These are phyloP conservation scores for Theonella swinhoei DNA, from an alignment of 37 sponge, comb jelly and placozoan species.

Conservation along the genomic window DNA sequence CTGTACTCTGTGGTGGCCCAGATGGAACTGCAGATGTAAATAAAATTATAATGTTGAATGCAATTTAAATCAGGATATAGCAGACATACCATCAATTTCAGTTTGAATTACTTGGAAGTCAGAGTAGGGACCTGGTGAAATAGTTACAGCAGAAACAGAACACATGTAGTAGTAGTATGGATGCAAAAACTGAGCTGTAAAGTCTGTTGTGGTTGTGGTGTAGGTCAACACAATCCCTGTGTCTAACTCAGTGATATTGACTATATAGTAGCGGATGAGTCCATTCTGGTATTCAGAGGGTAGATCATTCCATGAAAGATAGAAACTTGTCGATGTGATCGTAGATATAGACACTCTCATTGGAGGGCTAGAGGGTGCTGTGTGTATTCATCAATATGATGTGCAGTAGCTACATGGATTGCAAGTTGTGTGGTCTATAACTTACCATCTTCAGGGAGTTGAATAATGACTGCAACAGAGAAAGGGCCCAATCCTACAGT, in stretches of 20 bases:
- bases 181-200: conserved; percentile 12
- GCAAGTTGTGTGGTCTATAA: no score
- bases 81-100: conserved; percentile 17
- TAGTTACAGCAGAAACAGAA: conserved; percentile 29
- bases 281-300: conserved; percentile 26
- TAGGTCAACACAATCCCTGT: not conserved
- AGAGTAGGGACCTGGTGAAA: conserved; percentile 23
- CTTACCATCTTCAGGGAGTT: conserved; percentile 43
- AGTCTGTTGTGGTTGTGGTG: not conserved
- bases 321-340: conserved; percentile 10
- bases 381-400: no score
- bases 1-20: not conserved
- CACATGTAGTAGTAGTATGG: conserved; percentile 38
- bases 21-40: not conserved
- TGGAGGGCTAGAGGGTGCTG: conserved; percentile 29
- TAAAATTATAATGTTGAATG: no score
- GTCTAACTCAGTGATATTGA: conserved; percentile 44
- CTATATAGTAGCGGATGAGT: conserved; percentile 24
- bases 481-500: conserved; percentile 42
- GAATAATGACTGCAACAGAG: not conserved
- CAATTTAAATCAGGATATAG: no score
- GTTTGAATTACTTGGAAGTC: not conserved
- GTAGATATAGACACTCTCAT: not conserved
- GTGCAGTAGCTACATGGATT: not conserved
- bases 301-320: conserved; percentile 27